Evolutionary conservation across 2,888 invertebrate species (phyloP), one percentile per base, ranked within the genome.

Genomic region (Muschampia plurimacula): DNA sequence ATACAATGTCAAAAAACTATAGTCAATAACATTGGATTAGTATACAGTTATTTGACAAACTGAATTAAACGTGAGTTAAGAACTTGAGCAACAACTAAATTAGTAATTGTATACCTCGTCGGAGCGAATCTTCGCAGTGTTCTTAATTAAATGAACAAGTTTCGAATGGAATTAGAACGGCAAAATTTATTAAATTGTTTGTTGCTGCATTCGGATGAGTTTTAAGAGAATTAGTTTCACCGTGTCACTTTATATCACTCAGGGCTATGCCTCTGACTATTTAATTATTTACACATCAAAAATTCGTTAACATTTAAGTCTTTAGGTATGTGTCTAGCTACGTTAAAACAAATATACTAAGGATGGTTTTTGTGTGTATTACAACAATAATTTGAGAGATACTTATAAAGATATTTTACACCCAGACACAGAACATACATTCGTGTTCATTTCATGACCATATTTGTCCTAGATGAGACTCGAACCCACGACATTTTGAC

Each of bases 91-190:
- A 55, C 60, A 72, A 62, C 41, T 67, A 72, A 72, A 72, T 72
- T 72, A 72, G 72, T 72, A 72, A 67, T 67, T 32, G 67, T 72
- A 72, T 62, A 72, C 67, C 65, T 67, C 67, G 62, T 52, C 67
- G 62, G 52, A 62, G 67, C 28, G 72, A 67, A 72, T 72, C 72
- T 72, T 72, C 67, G 52, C 72, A 55, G 52, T 44, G 69, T 72
- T 67, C 72, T 67, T 72, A 72, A 72, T 72, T 72, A 72, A 72
- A 72, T 67, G 72, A 72, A 62, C 67, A 72, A 72, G 72, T 72
- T 72, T 72, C 60, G 41, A 62, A 62, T 72, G 72, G 67, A 72
- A 72, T 72, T 72, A 72, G 72, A 72, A 67, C 72, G 60, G 72
- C 66, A 67, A 67, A 72, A 72, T 72, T 72, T 72, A 72, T 72